Percentiles rank a stretch among this genome's conserved stretches.
Conservation (phyloP, 1,140 invertebrate genomes). For the Trichoplusia ni region DNA sequence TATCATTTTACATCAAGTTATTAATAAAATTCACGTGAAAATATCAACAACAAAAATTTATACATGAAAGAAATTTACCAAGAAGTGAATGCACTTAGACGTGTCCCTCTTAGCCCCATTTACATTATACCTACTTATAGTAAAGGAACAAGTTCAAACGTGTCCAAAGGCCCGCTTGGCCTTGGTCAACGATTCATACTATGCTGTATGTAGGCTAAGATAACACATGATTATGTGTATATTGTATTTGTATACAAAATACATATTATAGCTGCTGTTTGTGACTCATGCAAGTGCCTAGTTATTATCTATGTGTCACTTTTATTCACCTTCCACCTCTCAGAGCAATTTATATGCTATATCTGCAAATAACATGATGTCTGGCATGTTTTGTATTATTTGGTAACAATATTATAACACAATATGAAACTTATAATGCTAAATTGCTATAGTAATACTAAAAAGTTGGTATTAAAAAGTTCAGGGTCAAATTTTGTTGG, state of each 20-base stretch:
- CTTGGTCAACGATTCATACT: conserved; percentile 19
- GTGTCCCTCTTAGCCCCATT: too few species aligned
- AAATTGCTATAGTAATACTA: too few species aligned
- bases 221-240: not conserved
- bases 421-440: too few species aligned
- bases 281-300: not conserved
- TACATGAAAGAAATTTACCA: too few species aligned
- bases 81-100: too few species aligned
- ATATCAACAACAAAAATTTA: too few species aligned
- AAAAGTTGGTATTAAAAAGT: too few species aligned
- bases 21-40: too few species aligned
- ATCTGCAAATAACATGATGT: not conserved
- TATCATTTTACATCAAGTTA: too few species aligned
- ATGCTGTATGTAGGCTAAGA: conserved; percentile 4
- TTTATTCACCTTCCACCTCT: conserved; percentile 9
- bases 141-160: conserved; percentile 34
- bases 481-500: too few species aligned
- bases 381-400: too few species aligned
- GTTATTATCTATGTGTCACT: not conserved
- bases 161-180: conserved; percentile 19
- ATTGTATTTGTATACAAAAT: conserved; percentile 23
- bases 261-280: conserved; percentile 17
- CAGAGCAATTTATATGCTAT: not conserved
- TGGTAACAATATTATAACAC: too few species aligned
- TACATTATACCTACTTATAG: not conserved